Conservation (phyloP, 2,888 invertebrate species). For the Hymenopus coronatus region DNA sequence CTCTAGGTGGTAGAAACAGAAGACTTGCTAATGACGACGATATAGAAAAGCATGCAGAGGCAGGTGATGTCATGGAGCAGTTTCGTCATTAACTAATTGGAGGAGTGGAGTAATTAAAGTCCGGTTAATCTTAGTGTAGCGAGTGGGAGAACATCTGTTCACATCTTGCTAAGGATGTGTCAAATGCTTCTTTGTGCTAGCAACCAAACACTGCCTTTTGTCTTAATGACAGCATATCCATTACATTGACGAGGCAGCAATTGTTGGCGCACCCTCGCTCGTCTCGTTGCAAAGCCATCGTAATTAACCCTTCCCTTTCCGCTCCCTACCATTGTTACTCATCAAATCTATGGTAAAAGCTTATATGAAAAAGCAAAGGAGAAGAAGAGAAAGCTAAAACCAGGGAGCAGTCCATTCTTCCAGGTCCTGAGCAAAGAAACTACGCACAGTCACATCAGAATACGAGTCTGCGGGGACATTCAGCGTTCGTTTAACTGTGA, state of each 20-base stretch:
- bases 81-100: background rate
- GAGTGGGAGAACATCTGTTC: background rate
- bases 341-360: background rate
- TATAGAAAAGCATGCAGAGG: background rate
- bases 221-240: slow-evolving; percentile 9
- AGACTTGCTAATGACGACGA: background rate
- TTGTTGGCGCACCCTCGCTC: background rate
- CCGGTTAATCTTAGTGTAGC: background rate
- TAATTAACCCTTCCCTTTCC: background rate
- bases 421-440: background rate
- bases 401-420: background rate
- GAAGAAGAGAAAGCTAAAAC: background rate
- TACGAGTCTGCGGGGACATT: background rate
- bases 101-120: background rate
- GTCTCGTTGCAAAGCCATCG: background rate
- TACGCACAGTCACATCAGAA: background rate
- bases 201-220: background rate
- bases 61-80: background rate
- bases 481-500: background rate
- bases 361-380: background rate
- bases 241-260: slow-evolving; percentile 1
- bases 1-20: no score
- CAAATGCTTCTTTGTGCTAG: background rate
- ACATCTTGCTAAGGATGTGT: background rate
- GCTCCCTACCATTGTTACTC: background rate